Evolutionary conservation across 2,113 vertebrate species (phyloP), one percentile per base, ranked within the genome.

Genomic region (Panthera tigris): DNA sequence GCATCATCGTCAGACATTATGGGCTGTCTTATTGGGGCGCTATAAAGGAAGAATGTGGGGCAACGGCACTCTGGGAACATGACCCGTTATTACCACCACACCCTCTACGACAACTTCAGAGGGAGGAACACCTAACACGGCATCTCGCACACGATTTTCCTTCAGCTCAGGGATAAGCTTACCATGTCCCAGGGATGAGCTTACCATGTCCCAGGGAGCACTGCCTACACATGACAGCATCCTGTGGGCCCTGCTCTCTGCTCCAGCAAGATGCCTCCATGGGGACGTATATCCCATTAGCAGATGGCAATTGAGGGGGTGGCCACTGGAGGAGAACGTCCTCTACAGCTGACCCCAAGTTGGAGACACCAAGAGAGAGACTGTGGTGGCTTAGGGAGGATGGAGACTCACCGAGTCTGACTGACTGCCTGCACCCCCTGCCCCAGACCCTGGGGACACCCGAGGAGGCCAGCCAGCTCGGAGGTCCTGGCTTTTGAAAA

Each of bases 41-140:
- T 23, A 19, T 31, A 23, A 36, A 27, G 48, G 80, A 39, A 1
- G 3, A 7, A 12, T 0, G 2, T 27, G 19, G 19, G 13, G 52
- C 15, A 13, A 6, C 33, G n/a, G 1, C 0, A 9, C 11, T 11
- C 27, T 5, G 27, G 12, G 21, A 0, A 6, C 0, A 0, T 9
- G 29, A 16, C 23, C 11, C 25, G 2, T 1, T 0, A 21, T 25
- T 12, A 18, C 52, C 3, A 2, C 36, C 41, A 23, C 65, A 33
- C 21, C 27, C 19, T 15, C 14, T 2, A 16, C 7, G 7, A 25
- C 3, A 4, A 5, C 27, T 8, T 14, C 31, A 27, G n/a, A 8
- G 8, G 39, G 33, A 78, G 21, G 68, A 18, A 36, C 79, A 33
- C 8, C 4, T 16, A 4, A 0, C 0, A 0, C 1, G 74, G 48